Evolutionary conservation across 2,888 invertebrate genomes (phyloP), one percentile per base, ranked within the genome.

Genomic region (Trisateles emortualis): DNA sequence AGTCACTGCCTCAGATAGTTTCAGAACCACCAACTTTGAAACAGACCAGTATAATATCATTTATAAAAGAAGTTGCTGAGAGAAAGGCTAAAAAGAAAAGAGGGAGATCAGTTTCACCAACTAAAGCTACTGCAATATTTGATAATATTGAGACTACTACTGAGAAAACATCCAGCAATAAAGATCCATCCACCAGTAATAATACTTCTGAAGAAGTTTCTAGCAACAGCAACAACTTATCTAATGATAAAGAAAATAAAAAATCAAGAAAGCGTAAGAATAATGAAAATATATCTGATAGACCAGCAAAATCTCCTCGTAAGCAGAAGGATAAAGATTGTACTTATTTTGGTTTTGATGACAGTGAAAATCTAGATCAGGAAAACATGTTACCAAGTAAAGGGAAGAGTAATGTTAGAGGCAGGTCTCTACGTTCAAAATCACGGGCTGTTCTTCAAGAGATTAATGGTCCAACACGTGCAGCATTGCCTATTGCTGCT

Each of bases 261-360:
- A 52, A 43, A 55, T 59, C 43, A 48, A 72, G 59, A 54, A 52
- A 79, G 64, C 55, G 62, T 50, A 70, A 77, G 66, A 68, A 76
- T 53, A 29, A 64, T 58, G 46, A 71, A 68, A 46, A 76, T 14
- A 65, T 60, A 13, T 53, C 46, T 38, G 39, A 58, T 36, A 49
- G 52, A 40, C 68, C 72, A 22, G 38, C 52, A 10, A 73, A 78
- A 48, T 71, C 74, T 9, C 65, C 69, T 39, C 46, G 52, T 3
- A 74, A 74, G 41, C 64, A 74, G 14, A 77, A 80, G 33, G 66
- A 83, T 30, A 83, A 81, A 45, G 75, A 86, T 58, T 56, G 72
- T 1, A 88, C 88, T 57, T 91, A 80, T 59, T 93, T 93, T 73
- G 93, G 93, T 1, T 93, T 93, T 81, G 90, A 93, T 79, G 90